Percentiles rank a stretch among this genome's conserved stretches.
Evolutionary conservation across 2,888 invertebrate genomes (phyloP).

Genomic region (Calameuta idolon): DNA sequence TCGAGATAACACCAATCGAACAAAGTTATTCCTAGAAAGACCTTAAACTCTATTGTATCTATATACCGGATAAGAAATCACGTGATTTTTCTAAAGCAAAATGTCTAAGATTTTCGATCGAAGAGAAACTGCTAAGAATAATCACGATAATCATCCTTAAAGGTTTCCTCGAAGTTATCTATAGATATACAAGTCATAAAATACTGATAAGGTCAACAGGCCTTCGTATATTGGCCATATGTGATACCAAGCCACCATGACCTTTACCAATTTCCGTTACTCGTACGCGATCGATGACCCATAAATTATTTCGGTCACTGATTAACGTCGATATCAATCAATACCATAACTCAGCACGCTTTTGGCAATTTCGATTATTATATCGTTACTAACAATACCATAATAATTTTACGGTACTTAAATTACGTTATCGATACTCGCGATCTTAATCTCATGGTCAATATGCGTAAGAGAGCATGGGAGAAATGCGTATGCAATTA

Average conservation of each 20-base stretch:
- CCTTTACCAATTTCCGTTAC: background rate
- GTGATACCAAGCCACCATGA: background rate
- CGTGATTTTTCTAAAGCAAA: background rate
- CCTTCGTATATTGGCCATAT: background rate
- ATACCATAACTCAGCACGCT: background rate
- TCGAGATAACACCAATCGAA: background rate
- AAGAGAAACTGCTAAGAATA: background rate
- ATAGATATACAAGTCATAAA: background rate
- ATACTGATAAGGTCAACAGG: background rate
- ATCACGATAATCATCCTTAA: background rate
- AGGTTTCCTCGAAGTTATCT: background rate
- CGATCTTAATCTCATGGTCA: background rate
- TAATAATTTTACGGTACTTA: background rate
- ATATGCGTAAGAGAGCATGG: background rate
- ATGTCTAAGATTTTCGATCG: background rate
- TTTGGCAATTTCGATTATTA: background rate
- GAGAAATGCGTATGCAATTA: constrained; percentile 26
- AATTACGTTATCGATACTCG: background rate
- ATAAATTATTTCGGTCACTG: background rate
- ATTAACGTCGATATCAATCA: background rate
- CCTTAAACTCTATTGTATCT: background rate
- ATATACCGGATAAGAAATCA: background rate
- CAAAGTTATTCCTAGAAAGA: background rate
- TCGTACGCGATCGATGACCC: background rate
- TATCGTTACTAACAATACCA: background rate